Evolutionary conservation across 1,140 invertebrate species (phyloP).

Genomic region (Diuraphis noxia): DNA sequence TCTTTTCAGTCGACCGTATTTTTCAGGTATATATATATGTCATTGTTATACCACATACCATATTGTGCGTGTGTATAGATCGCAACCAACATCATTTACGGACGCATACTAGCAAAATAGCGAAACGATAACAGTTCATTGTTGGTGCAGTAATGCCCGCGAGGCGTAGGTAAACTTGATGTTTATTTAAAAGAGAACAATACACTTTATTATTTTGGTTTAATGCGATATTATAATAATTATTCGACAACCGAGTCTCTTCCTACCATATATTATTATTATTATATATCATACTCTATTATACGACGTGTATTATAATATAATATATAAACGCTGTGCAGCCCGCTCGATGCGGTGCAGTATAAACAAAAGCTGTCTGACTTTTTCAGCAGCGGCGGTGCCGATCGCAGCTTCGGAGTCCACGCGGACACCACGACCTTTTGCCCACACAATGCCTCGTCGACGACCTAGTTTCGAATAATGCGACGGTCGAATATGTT

Average conservation of each 20-base stretch:
- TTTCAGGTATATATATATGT: neutral
- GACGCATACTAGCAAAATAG: neutral
- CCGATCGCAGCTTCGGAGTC: neutral
- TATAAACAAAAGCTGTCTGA: neutral
- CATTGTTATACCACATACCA: neutral
- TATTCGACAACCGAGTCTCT: neutral
- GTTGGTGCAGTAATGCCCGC: neutral
- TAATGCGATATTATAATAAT: neutral
- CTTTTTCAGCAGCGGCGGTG: neutral
- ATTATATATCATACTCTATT: no score
- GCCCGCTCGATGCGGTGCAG: neutral
- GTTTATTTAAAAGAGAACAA: neutral
- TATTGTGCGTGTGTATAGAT: neutral
- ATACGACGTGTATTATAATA: neutral
- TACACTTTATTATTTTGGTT: neutral
- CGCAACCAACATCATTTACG: neutral
- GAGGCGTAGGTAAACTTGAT: neutral
- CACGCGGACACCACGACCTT: neutral
- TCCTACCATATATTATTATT: neutral
- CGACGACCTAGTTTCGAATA: slow-evolving; percentile 12
- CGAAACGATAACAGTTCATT: neutral
- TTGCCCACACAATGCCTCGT: neutral
- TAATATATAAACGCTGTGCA: neutral
- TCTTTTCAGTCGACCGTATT: neutral
- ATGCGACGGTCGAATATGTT: slow-evolving; percentile 2